Evolutionary conservation across 2,888 invertebrate species (phyloP).

Genomic region (Aporophyla lueneburgensis): DNA sequence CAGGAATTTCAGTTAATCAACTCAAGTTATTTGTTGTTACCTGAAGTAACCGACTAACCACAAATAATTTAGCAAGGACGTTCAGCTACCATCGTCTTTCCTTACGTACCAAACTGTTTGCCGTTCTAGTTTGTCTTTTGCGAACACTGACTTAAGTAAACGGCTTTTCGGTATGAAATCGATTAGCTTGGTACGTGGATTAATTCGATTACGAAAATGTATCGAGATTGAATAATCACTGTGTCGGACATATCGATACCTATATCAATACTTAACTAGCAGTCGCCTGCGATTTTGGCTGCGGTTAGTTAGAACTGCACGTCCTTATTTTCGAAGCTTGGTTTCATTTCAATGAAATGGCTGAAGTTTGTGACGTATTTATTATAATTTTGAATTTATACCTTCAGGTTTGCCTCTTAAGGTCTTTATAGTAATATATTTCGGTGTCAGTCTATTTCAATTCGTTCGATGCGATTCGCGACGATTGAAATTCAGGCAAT

Average conservation of each 20-base stretch:
- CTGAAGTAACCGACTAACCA: constrained; percentile 4
- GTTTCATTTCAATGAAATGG: background rate
- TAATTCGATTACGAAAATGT: background rate
- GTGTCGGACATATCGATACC: background rate
- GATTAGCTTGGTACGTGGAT: background rate
- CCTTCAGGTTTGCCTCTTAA: background rate
- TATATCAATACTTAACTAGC: background rate
- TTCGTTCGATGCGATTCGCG: background rate
- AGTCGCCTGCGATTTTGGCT: too few relatives aligned
- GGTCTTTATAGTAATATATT: background rate
- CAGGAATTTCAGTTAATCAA: background rate
- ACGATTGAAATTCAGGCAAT: background rate
- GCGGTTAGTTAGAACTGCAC: background rate
- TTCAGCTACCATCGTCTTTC: background rate
- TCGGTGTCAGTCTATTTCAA: background rate
- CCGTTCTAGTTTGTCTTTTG: background rate
- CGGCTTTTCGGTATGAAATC: background rate
- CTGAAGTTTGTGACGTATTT: background rate
- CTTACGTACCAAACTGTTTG: constrained; percentile 19
- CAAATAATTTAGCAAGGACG: constrained; percentile 4
- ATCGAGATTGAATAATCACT: background rate
- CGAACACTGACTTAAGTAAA: constrained; percentile 3
- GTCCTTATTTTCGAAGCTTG: background rate
- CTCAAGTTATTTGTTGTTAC: background rate
- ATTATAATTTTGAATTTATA: background rate